Evolutionary conservation across 2,888 invertebrate species (phyloP).

Genomic region (Cryptocephalus moraei): DNA sequence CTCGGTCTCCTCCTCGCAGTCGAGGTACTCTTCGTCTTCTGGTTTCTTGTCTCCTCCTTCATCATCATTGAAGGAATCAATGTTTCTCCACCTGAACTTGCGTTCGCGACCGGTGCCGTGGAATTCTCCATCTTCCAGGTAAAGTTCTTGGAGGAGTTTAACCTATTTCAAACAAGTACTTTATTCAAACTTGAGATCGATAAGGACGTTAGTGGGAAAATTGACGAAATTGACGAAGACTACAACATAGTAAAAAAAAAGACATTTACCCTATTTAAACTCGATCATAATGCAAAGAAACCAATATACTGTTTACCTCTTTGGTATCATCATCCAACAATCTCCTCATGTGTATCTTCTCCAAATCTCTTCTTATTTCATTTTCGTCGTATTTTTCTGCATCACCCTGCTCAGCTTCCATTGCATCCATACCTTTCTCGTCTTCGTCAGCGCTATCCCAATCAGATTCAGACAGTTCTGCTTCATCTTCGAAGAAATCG

Average conservation of each 20-base stretch:
- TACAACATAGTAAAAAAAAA: no score
- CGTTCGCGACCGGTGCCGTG: conserved; percentile 65
- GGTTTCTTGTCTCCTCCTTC: conserved; percentile 23
- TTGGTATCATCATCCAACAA: conserved; percentile 81
- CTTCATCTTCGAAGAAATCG: conserved; percentile 82
- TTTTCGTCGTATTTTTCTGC: conserved; percentile 72
- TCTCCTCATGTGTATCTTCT: conserved; percentile 77
- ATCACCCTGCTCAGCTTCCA: conserved; percentile 80
- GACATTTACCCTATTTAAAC: no score
- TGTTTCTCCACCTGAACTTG: conserved; percentile 79
- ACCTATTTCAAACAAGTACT: conserved; percentile 6
- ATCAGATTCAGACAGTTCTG: conserved; percentile 85
- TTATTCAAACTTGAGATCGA: background rate
- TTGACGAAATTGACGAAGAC: no score
- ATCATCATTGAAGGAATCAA: conserved; percentile 24
- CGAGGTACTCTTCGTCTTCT: conserved; percentile 46
- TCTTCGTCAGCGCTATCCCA: conserved; percentile 86
- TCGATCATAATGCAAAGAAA: no score
- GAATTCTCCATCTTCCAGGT: conserved; percentile 84
- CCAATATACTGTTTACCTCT: conserved; percentile 60
- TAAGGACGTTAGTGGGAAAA: no score
- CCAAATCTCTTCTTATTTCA: conserved; percentile 67
- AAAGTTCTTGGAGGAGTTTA: conserved; percentile 70
- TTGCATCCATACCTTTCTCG: conserved; percentile 64
- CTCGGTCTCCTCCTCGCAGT: conserved; percentile 62